Base-by-base conservation (phyloP, 2,113 vertebrate species). In the Callorhinus ursinus region DNA sequence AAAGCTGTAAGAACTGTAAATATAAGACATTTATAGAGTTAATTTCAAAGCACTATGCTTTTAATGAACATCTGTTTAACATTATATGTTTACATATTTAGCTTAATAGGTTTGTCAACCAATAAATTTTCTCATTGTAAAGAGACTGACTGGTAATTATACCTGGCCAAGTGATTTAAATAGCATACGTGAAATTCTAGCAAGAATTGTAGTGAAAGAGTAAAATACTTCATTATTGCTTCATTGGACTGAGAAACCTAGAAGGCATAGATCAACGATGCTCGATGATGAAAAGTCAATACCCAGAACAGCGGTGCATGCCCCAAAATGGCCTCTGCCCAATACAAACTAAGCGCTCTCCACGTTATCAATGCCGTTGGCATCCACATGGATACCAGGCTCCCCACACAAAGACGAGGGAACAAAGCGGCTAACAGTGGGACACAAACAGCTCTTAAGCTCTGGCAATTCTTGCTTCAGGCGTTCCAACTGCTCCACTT, bases 401-500 rank as follows among this genome's bases (percentile, higher is more conserved):
- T 98, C 98, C 93, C 98, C 98, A 81, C 98, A 98, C 11, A 98
- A n/a, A 94, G 97, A n/a, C 0, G 98, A 15, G 51, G 97, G 95
- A n/a, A 97, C 98, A n/a, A 98, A 99, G 93, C 98, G 99, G 98
- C 99, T 99, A 97, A 99, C 98, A 76, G 98, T 97, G 98, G 99
- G 99, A 57, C 99, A 99, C 90, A 98, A 65, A 71, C 99, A 99
- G 98, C 98, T 99, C 97, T 99, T 99, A 28, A 99, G 85, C 90
- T 99, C 99, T 0, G 99, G 99, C 80, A 99, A 98, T 7, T 99
- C 99, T 72, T 99, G 99, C 97, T 99, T 99, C 96, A 99, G 98
- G 49, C 99, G 98, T 90, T 99, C 99, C 96, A 99, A 98, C 97
- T 99, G 99, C 97, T 99, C 99, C 98, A 99, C 99, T 97, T 99